These are phyloP conservation scores for Trichomycterus rosablanca DNA, from an alignment of 2,113 vertebrate species.

Conservation along the genomic window DNA sequence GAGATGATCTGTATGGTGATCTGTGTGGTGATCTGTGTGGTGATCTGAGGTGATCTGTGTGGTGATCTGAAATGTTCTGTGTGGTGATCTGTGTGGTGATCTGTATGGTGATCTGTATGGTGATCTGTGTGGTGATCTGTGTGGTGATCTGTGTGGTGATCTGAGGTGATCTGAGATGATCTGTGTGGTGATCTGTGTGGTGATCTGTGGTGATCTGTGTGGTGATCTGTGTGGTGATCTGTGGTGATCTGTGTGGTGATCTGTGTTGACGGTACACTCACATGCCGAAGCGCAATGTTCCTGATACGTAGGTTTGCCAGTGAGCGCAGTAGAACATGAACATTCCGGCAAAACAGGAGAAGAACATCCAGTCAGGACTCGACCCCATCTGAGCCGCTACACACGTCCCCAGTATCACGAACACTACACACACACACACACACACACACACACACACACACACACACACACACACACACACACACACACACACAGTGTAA, in stretches of 20 bases:
- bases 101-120: too few relatives aligned
- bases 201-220: too few relatives aligned
- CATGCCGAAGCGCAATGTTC: conserved; percentile 83
- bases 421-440: conserved; percentile 65
- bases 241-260: background rate
- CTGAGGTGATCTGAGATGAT: too few relatives aligned
- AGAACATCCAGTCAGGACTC: conserved; percentile 87
- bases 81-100: too few relatives aligned
- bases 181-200: too few relatives aligned
- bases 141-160: too few relatives aligned
- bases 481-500: conserved; percentile 33
- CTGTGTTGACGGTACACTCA: conserved; percentile 66
- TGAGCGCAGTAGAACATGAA: conserved; percentile 92
- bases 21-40: too few relatives aligned
- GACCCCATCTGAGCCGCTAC: conserved; percentile 83
- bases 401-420: conserved; percentile 84
- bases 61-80: too few relatives aligned
- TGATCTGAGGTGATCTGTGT: too few relatives aligned
- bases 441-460: conserved; percentile 30
- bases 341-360: conserved; percentile 85
- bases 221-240: too few relatives aligned
- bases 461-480: conserved; percentile 65
- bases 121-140: too few relatives aligned
- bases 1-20: too few relatives aligned
- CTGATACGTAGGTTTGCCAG: conserved; percentile 87